Evolutionary conservation across 2,888 invertebrate species (phyloP), one percentile per base, ranked within the genome.

Genomic region (Drosophila putrida): DNA sequence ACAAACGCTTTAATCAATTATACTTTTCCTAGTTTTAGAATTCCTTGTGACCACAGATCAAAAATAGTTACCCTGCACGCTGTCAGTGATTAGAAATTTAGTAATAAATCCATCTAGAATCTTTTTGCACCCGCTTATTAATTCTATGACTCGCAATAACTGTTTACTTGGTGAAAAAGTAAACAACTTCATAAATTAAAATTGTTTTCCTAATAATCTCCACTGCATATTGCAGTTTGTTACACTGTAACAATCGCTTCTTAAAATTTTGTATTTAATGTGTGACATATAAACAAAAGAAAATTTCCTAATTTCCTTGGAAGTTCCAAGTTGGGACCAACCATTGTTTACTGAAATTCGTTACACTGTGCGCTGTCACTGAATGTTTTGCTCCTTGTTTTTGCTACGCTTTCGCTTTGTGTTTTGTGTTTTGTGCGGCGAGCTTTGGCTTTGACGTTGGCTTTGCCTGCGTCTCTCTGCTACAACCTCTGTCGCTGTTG

Each of bases 311-410:
- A 43, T 13, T 11, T 11, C 43, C 20, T 43, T 54, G 50, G 27
- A 36, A n/a, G n/a, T n/a, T n/a, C n/a, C n/a, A n/a, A n/a, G n/a
- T n/a, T n/a, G n/a, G n/a, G n/a, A n/a, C n/a, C n/a, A n/a, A 50
- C 20, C 20, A 20, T 43, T 33, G 25, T 31, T 53, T 31, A 6
- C 33, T 35, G 36, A 53, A 57, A 58, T 66, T 62, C 46, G 70
- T 64, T 68, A 63, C 66, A 65, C 68, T 75, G 75, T 63, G 65
- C 67, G 61, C 33, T 46, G 50, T 36, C 25, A 61, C 63, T 66
- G 70, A 67, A 67, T 79, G 51, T 72, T 86, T 86, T 75, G 72
- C 73, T 83, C 78, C 75, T 90, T 78, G 76, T 83, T 81, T 80
- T 88, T 84, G 82, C 73, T 80, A 74, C 81, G 82, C 69, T 82